Evolutionary conservation across 1,140 invertebrate species (phyloP), one percentile per base, ranked within the genome.

Genomic region (Colletes gigas): DNA sequence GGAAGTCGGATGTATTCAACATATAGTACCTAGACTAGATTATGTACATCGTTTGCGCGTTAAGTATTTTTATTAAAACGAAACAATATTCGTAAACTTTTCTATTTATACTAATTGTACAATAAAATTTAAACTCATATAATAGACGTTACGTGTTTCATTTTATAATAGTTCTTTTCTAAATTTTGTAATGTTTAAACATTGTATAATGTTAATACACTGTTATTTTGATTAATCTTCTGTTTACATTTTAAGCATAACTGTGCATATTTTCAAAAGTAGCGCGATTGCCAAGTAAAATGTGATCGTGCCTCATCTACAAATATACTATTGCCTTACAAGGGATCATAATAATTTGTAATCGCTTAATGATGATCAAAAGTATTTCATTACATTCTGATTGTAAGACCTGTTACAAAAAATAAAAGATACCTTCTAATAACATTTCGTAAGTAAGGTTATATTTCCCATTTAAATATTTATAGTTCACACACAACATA

Each of bases 391-490:
- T 72, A 19, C n/a, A 44, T 59, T 59, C 55, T 4, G 39, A 44
- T 72, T 47, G 70, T 44, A 60, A 60, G 12, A 44, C 44, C 17
- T 21, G 5, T 73, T 69, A 68, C n/a, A 41, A 78, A 41, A 57
- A 59, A 68, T 62, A 72, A 54, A 50, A 65, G 21, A 57, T 15
- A 78, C 41, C 17, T 79, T 60, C 65, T 12, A 74, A 44, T 65
- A 74, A 69, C 17, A 41, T 21, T 70, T 14, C 19, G 47, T 78
- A 74, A 63, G 47, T 74, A 74, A 15, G 8, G 8, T 52, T 12
- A 12, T 54, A 54, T 8, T 54, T 39, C 41, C n/a, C 41, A 21
- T 66, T 75, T 14, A 65, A 84, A 57, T 76, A 85, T 85, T 60
- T 89, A 85, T 54, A 81, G 71, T 60, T 65, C 47, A 54, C 55